Evolutionary conservation across 2,797 vertebrate genomes (phyloP), one percentile per base, ranked within the genome.

Genomic region (Cetoscarus ocellatus): DNA sequence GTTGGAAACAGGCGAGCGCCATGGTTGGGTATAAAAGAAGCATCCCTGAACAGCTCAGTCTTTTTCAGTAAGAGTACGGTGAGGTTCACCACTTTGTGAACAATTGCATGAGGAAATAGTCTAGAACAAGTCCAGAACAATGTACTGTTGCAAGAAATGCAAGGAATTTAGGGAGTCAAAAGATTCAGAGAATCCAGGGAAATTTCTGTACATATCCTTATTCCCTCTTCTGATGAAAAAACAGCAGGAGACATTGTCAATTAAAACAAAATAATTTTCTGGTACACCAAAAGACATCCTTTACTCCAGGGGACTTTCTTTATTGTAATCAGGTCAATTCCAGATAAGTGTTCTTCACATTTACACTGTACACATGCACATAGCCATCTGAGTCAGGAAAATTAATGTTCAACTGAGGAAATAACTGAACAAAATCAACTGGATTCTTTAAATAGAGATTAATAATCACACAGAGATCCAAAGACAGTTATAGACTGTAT

Each of bases 311-410:
- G 47, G 75, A 1, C 17, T 70, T 75, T 27, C 27, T 80, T 89
- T 70, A 83, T 85, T 88, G 79, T 84, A 85, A 87, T 84, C 80
- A 38, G 70, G 71, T 81, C 3, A 80, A 84, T 88, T 85, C 65
- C 62, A 80, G 69, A 67, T 75, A 77, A 64, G 56, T 73, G 40
- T 83, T 76, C 65, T 71, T 69, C 67, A 90, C 88, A 90, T 90
- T 88, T 86, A 88, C 76, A 88, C 78, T 86, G 73, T 90, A 91
- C 82, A 91, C 85, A 86, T 90, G 89, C 84, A 89, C 19, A 35
- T 67, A 74, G 65, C 63, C 52, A 67, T 75, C 52, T 52, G 60
- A 72, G 78, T 53, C 47, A 67, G 52, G 53, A 55, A 42, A 51
- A 44, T 11, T 40, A 68, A 59, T 54, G 67, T 53, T 73, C 57